These are phyloP conservation scores for Phalacrocorax carbo DNA, from an alignment of 2,113 vertebrate species.

Conservation along the genomic window DNA sequence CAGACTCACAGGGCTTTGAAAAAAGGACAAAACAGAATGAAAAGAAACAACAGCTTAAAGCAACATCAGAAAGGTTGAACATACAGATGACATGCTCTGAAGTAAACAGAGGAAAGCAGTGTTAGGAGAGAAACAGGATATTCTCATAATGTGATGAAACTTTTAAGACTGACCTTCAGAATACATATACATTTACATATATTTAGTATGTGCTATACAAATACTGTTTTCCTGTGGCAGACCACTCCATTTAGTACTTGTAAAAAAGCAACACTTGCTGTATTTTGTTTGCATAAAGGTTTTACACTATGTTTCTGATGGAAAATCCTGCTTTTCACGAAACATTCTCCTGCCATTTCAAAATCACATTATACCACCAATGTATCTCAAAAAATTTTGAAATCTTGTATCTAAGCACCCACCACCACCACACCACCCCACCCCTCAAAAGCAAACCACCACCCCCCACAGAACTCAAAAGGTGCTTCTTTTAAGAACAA, in stretches of 20 bases:
- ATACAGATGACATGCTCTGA: neutral
- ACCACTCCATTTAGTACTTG: neutral
- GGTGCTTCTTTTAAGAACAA: neutral
- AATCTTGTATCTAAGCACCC: neutral
- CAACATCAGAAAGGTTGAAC: neutral
- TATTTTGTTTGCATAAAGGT: neutral
- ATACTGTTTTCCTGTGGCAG: neutral
- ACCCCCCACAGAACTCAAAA: neutral
- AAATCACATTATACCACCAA: neutral
- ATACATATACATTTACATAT: neutral
- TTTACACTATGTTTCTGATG: neutral
- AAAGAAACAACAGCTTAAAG: constrained; percentile 53
- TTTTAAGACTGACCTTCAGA: neutral
- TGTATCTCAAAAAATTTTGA: neutral
- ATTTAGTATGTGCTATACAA: neutral
- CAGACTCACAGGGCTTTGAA: constrained; percentile 81
- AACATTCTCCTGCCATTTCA: neutral
- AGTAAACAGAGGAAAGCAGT: neutral
- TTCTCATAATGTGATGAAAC: neutral
- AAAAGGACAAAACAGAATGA: constrained; percentile 76
- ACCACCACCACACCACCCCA: too few relatives aligned
- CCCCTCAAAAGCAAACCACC: neutral
- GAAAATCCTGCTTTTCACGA: neutral
- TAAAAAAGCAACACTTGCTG: neutral
- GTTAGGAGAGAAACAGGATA: neutral